Base-by-base conservation (phyloP, 2,888 invertebrate species). In the Apamea crenata region DNA sequence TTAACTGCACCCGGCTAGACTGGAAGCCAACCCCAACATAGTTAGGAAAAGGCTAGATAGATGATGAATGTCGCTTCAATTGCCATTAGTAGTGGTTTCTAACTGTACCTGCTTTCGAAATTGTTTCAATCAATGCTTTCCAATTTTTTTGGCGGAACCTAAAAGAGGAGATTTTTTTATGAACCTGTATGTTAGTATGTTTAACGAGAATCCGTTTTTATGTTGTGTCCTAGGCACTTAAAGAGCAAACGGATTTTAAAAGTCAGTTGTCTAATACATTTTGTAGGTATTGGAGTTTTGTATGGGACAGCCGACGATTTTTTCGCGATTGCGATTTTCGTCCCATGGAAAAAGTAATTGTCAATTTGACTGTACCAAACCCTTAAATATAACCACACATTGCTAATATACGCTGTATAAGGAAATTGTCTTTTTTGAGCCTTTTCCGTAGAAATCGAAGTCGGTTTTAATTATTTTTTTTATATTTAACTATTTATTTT, bases 121-220 rank as follows among this genome's bases (percentile, higher is more conserved):
- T 80, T 80, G 18, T 14, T 47, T 50, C 10, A 18, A 29, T 59
- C 8, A 68, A 29, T 14, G 36, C 21, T 44, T 78, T 53, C n/a
- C n/a, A 16, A 2, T 36, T 47, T 56, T 47, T 3, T 36, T 25
- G 0, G 10, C 21, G 25, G 25, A 53, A 53, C 53, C 10, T 56
- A n/a, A 56, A 56, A 56, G 56, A 56, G 25, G 25, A 56, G 56
- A 12, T 56, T 56, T 25, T 50, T 56, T 56, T 25, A 56, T 25
- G 10, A n/a, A 56, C 3, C 12, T 56, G 56, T 25, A 10, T 25
- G 25, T 53, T 25, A 21, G 53, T 53, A 56, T 56, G 0, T 56
- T 25, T 56, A 56, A 56, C 53, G 2, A 8, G 25, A 3, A 25
- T 25, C 56, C 56, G 12, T 56, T 56, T 56, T 25, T 25, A 3